Percentiles rank a stretch among this genome's conserved stretches.
Conservation (phyloP, 2,797 vertebrate species). For the Phataginus tricuspis region DNA sequence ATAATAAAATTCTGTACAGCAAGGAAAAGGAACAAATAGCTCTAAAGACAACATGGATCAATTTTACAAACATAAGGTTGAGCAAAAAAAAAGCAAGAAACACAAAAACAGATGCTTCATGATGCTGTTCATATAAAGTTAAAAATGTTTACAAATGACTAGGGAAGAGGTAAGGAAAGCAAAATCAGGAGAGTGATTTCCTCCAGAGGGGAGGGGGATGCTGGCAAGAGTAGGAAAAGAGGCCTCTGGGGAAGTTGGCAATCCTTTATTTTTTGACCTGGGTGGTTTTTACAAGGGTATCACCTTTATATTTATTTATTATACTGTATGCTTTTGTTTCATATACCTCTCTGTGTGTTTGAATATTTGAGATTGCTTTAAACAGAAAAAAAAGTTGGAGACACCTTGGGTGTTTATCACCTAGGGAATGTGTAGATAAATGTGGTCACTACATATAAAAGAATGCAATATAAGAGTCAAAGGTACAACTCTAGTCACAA, state of each 20-base stretch:
- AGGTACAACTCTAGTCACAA: background rate
- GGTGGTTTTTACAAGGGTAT: background rate
- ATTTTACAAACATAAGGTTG: background rate
- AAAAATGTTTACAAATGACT: conserved; percentile 19
- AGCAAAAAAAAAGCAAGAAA: background rate
- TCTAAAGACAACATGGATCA: background rate
- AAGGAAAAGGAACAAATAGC: background rate
- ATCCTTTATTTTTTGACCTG: background rate
- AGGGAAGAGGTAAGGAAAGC: background rate
- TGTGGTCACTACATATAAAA: background rate
- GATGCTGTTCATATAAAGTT: conserved; percentile 8
- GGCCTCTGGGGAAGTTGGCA: background rate
- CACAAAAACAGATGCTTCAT: background rate
- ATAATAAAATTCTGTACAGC: background rate
- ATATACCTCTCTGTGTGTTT: background rate
- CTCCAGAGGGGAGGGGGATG: background rate
- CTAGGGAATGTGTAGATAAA: background rate
- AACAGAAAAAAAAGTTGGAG: background rate
- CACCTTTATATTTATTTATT: background rate
- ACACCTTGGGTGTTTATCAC: background rate
- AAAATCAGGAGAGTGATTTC: background rate
- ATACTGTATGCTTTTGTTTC: background rate
- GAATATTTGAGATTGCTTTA: background rate
- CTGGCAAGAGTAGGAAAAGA: background rate
- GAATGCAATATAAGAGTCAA: background rate